These are phyloP conservation scores for Aeoliscus strigatus DNA, from an alignment of 2,797 vertebrate genomes.

Conservation along the genomic window DNA sequence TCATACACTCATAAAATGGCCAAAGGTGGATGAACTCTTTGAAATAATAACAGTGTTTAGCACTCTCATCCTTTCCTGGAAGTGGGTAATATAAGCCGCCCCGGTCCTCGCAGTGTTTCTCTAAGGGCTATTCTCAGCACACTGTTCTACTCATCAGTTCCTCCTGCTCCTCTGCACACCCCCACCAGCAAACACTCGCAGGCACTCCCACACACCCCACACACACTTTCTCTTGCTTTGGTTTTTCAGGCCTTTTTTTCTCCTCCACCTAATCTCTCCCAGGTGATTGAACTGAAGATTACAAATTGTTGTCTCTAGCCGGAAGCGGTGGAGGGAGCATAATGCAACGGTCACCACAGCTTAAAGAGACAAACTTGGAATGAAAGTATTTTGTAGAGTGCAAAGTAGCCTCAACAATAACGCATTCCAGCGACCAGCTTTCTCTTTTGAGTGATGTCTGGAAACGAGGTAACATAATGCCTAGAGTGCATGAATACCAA, in stretches of 20 bases:
- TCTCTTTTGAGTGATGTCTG: constrained; percentile 38
- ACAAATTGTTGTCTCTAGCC: constrained; percentile 55
- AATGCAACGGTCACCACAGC: no score
- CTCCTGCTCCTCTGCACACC: constrained; percentile 22
- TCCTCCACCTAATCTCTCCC: constrained; percentile 30
- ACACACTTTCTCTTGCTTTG: constrained; percentile 25
- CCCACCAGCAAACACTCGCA: constrained; percentile 9
- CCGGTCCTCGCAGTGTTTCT: constrained; percentile 34
- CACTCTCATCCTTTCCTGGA: constrained; percentile 45
- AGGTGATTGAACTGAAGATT: constrained; percentile 58
- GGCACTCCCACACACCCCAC: constrained; percentile 16
- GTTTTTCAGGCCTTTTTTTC: constrained; percentile 24
- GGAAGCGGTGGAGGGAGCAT: constrained; percentile 29
- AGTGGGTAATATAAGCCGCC: constrained; percentile 40
- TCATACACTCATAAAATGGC: constrained; percentile 8
- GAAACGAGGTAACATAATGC: constrained; percentile 25
- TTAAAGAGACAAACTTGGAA: constrained; percentile 16
- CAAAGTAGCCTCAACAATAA: no score
- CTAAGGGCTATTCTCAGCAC: constrained; percentile 46
- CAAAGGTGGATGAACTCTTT: constrained; percentile 36
- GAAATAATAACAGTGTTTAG: constrained; percentile 56
- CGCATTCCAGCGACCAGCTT: no score
- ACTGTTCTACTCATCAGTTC: constrained; percentile 24
- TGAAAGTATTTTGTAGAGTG: constrained; percentile 3
- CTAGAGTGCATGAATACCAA: constrained; percentile 40